Evolutionary conservation across 2,888 invertebrate genomes (phyloP), one percentile per base, ranked within the genome.

Genomic region (Ophion costatus): DNA sequence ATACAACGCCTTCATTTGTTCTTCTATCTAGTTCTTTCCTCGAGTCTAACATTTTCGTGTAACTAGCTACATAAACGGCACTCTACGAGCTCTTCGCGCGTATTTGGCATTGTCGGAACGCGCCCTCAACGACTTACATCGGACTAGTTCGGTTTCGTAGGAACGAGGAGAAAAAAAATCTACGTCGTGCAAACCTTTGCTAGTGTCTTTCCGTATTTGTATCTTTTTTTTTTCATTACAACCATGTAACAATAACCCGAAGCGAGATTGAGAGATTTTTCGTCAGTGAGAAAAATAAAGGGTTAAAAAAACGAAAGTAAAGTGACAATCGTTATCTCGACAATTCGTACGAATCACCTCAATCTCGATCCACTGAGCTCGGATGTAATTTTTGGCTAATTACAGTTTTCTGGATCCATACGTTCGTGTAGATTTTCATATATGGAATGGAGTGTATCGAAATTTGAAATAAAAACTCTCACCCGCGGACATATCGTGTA

Each of bases 1-100:
- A 91, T 92, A 92, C 92, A 92, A 90, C 89, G 89, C 88, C 89
- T 89, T 84, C 74, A 85, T 83, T 83, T 85, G 73, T 77, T 83
- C 70, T 75, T 82, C 38, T 61, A 74, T 80, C 80, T 82, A 51
- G 14, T 51, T 63, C 24, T 42, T 42, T n/a, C 67, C 61, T 75
- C 66, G 20, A 42, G 42, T 82, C 87, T 89, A 89, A 90, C 91
- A 90, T 83, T 88, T 88, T 83, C 75, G 24, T 80, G 77, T 82
- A 20, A 82, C 90, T 88, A 88, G 81, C 87, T 89, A 91, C 86
- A 81, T 56, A 56, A 56, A 86, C 82, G 67, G 85, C 86, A 83
- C 74, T 87, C 86, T 88, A 89, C 24, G 78, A 81, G 71, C 86
- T 86, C 45, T 66, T 70, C 75, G 64, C 67, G 70, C 17, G 73